These are phyloP conservation scores for Cassiopea xamachana DNA, from an alignment of 30 jellyfish, hydroid and myxozoan genomes.

Conservation along the genomic window DNA sequence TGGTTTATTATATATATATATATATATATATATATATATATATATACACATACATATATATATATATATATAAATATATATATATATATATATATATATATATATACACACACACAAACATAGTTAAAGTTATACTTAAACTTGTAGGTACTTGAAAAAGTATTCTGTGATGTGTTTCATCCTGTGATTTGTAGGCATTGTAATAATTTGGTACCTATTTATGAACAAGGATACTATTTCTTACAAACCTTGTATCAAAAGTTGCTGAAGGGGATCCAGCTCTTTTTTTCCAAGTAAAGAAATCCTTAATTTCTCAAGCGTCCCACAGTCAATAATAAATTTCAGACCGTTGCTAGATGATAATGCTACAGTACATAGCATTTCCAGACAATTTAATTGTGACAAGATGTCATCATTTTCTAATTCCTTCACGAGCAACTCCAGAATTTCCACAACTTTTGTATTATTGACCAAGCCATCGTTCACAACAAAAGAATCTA, in stretches of 20 bases:
- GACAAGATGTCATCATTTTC: conserved; percentile 66
- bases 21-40: no score
- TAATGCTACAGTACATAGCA: conserved; percentile 67
- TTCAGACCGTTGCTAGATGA: conserved; percentile 60
- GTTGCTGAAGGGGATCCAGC: conserved; percentile 48
- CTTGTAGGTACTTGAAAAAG: no score
- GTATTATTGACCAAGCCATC: conserved; percentile 1
- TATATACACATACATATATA: no score
- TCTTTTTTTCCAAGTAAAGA: conserved; percentile 29
- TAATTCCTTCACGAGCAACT: conserved; percentile 40
- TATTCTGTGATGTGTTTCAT: no score
- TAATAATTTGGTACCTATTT: background rate
- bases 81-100: no score
- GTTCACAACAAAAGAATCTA: conserved; percentile 22
- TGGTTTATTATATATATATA: no score
- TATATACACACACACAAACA: no score
- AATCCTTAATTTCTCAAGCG: conserved; percentile 37
- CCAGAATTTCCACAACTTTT: conserved; percentile 9
- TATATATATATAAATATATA: no score
- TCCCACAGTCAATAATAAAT: conserved; percentile 51
- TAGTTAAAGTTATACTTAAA: no score
- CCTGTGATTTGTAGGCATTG: background rate
- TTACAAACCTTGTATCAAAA: conserved; percentile 76
- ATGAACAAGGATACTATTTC: no score
- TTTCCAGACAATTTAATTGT: conserved; percentile 81